Conservation (phyloP, 2,888 invertebrate genomes). For the Cheilosia variabilis region DNA sequence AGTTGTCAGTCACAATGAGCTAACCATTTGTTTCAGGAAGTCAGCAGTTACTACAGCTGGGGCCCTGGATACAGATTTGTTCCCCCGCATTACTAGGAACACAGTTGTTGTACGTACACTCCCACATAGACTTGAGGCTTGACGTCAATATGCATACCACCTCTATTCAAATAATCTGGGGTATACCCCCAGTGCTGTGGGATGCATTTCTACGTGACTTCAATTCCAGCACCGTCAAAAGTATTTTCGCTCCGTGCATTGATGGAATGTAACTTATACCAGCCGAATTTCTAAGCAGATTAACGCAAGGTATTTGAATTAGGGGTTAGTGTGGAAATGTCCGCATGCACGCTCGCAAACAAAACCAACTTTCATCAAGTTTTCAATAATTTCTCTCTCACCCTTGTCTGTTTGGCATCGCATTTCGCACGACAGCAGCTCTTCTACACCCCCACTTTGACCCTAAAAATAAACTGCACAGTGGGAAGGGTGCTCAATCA, state of each 20-base stretch:
- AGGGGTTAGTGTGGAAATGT: background rate
- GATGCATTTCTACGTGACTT: slow-evolving; percentile 34
- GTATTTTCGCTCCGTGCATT: slow-evolving; percentile 30
- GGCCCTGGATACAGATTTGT: slow-evolving; percentile 8
- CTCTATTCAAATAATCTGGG: no score
- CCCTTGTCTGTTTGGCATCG: background rate
- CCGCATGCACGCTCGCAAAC: background rate
- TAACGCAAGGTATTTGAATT: background rate
- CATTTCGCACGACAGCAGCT: slow-evolving; percentile 9
- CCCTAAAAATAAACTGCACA: slow-evolving; percentile 43
- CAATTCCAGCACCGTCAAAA: slow-evolving; percentile 33
- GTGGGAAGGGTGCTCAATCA: slow-evolving; percentile 20
- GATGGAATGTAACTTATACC: background rate
- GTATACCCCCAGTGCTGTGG: background rate
- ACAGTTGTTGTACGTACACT: background rate
- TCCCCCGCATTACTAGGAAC: background rate
- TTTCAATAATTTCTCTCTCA: background rate
- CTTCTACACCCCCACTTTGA: slow-evolving; percentile 1
- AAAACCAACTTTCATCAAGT: background rate
- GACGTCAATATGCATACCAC: slow-evolving; percentile 20
- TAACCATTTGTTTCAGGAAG: background rate
- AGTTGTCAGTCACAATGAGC: background rate
- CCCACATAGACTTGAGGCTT: background rate
- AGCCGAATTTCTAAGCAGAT: background rate
- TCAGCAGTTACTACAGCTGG: no score